phyloP scores from a whole-genome alignment of 2,797 vertebrate species.

The Microchirus variegatus region DNA sequence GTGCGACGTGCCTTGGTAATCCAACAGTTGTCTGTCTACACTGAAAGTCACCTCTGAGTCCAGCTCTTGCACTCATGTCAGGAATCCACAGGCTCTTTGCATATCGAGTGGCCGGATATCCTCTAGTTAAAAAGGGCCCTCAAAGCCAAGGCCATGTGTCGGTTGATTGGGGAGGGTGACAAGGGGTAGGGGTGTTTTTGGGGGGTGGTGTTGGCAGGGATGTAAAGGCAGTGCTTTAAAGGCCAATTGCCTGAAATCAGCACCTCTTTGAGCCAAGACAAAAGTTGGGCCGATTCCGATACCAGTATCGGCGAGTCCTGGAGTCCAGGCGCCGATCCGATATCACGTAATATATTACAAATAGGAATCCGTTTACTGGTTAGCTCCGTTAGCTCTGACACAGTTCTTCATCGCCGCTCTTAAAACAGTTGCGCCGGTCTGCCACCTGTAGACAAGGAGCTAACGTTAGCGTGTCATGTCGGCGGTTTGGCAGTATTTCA shows the following conservation, averaged over 20 bases:
- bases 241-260: constrained; percentile 65
- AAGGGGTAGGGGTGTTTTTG: constrained; percentile 15
- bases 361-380: no score
- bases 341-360: no score
- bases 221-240: constrained; percentile 58
- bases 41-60: constrained; percentile 78
- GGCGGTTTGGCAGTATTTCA: no score
- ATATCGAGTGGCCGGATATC: constrained; percentile 77
- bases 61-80: constrained; percentile 63
- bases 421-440: no score
- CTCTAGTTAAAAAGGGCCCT: constrained; percentile 77
- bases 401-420: no score
- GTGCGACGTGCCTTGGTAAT: constrained; percentile 68
- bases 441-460: no score
- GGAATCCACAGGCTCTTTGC: constrained; percentile 77
- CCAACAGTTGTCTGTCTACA: constrained; percentile 74
- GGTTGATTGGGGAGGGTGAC: constrained; percentile 55
- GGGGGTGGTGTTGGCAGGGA: constrained; percentile 30
- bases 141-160: constrained; percentile 75
- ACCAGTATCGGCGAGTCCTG: no score
- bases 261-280: constrained; percentile 48
- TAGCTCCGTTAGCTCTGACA: no score
- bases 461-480: no score
- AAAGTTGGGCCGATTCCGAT: no score
- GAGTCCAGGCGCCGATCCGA: no score